Base-by-base conservation (phyloP, 1,140 invertebrate genomes). In the Archivesica marissinica region DNA sequence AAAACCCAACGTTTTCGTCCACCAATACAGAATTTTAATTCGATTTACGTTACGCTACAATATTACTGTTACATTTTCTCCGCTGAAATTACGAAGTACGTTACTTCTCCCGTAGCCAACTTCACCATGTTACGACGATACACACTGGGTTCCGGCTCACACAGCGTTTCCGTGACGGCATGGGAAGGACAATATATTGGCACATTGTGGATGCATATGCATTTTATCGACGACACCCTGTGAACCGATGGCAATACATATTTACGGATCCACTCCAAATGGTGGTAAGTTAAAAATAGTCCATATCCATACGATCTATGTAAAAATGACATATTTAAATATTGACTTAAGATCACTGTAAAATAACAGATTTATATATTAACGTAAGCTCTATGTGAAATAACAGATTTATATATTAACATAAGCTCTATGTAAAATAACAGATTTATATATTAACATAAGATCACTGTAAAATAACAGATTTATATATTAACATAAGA, bases 151-250 rank as follows among this genome's bases (percentile, higher is more conserved):
- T 59, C 52, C 7, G 54, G 54, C 0, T 17, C 35, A 23, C 54
- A 59, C 33, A 38, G 20, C n/a, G 25, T 61, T 0, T 30, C 33
- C 11, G 75, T 77, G 39, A 59, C 54, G 38, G n/a, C 56, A 23
- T 77, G 75, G 75, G 56, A 61, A 7, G 75, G 75, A 13, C 33
- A 15, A 9, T 77, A 77, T 39, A 25, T 77, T 2, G 52, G 52
- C 0, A 61, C 54, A 23, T 39, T 77, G 0, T 77, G 75, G 75
- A 39, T 77, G 35, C 59, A 77, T 44, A 61, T 61, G 11, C 75
- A 77, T 41, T 72, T 72, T 25, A 47, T 77, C 17, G 54, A 59
- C 33, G 75, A 54, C 30, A 61, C 52, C n/a, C 17, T 77, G 75
- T 25, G 50, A 28, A 4, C 20, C 52, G 2, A 47, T 35, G 54